phyloP scores from a whole-genome alignment of 2,888 invertebrate species.

The Lumbricus terrestris region DNA sequence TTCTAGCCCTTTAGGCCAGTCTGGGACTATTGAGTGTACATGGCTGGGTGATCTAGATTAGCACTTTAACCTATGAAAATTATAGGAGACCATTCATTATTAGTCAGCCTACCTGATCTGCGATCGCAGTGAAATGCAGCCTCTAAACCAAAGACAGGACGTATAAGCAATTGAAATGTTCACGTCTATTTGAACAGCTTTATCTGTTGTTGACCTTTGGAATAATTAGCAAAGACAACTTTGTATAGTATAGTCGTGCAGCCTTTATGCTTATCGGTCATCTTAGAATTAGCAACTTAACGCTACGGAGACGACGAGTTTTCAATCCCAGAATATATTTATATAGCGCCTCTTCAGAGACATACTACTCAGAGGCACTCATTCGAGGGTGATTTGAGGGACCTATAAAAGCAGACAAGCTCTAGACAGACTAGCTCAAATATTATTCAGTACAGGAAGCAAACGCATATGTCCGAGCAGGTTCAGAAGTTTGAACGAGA shows the following conservation, averaged over 20 bases:
- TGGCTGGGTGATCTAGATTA: background rate
- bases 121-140: background rate
- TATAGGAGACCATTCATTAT: background rate
- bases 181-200: background rate
- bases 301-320: too few relatives aligned
- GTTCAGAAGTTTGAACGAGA: too few relatives aligned
- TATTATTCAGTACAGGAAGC: too few relatives aligned
- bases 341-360: too few relatives aligned
- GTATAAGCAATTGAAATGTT: background rate
- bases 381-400: too few relatives aligned
- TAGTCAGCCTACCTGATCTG: background rate
- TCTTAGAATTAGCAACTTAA: background rate
- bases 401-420: too few relatives aligned
- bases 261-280: background rate
- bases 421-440: too few relatives aligned
- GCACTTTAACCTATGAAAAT: background rate
- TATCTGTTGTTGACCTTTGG: background rate
- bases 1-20: too few relatives aligned
- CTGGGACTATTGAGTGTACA: background rate
- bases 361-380: too few relatives aligned
- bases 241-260: background rate
- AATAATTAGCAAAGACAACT: background rate
- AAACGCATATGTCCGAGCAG: too few relatives aligned
- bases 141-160: background rate
- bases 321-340: too few relatives aligned